A percentile compares a stretch with the other conserved stretches of the same genome.
phyloP scores from a whole-genome alignment of 2,888 invertebrate genomes.

The Zootermopsis nevadensis region DNA sequence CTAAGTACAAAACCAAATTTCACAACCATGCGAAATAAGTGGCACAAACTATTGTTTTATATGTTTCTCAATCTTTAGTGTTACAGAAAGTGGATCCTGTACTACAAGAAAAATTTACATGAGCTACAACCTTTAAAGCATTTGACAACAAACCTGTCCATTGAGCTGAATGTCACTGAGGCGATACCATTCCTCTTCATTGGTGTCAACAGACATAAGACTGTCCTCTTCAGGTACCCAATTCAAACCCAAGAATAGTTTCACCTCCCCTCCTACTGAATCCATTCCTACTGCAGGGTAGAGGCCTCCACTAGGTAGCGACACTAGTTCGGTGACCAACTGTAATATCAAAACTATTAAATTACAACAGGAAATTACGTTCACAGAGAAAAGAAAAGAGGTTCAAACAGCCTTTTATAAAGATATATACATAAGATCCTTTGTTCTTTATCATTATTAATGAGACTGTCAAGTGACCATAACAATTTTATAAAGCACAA shows the following conservation, averaged over 20 bases:
- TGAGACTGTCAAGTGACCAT: too few species aligned
- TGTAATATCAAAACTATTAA: neutral
- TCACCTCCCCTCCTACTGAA: conserved; percentile 63
- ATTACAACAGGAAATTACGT: neutral
- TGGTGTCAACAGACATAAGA: conserved; percentile 65
- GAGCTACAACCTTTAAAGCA: neutral
- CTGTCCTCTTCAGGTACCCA: conserved; percentile 61
- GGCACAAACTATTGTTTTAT: neutral
- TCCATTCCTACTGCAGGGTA: conserved; percentile 64
- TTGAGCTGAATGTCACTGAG: conserved; percentile 64
- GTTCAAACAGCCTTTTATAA: too few species aligned
- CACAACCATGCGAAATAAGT: neutral
- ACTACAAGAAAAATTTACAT: too few species aligned
- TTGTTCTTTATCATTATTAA: too few species aligned
- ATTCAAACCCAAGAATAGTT: conserved; percentile 49
- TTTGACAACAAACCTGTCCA: conserved; percentile 59
- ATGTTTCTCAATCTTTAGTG: too few species aligned
- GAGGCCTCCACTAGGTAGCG: conserved; percentile 59
- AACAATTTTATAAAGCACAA: too few species aligned
- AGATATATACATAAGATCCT: too few species aligned
- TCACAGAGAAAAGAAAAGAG: too few species aligned
- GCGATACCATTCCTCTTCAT: conserved; percentile 66
- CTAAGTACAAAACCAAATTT: too few species aligned
- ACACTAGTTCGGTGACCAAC: conserved; percentile 48
- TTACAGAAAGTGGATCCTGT: too few species aligned